Conservation (phyloP, 37 sponge, comb jelly and placozoan species). For the Bolinopsis microptera region DNA sequence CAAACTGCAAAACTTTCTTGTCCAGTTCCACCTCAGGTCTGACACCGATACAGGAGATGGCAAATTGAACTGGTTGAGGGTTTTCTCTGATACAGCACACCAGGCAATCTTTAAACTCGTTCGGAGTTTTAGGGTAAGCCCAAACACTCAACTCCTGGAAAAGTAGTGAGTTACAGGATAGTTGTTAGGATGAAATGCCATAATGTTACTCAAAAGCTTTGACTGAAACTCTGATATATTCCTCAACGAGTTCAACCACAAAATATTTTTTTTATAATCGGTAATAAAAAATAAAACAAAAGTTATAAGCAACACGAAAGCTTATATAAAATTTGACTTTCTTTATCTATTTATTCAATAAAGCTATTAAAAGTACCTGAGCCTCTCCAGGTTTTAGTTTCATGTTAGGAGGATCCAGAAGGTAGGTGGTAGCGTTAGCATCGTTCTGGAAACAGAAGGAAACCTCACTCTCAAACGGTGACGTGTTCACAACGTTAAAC, state of each 20-base stretch:
- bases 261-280: background rate
- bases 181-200: no score
- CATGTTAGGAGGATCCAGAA: conserved; percentile 86
- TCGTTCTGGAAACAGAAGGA: conserved; percentile 87
- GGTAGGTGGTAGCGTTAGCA: conserved; percentile 81
- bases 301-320: background rate
- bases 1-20: conserved; percentile 87
- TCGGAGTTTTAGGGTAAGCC: conserved; percentile 87
- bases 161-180: no score
- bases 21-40: conserved; percentile 89
- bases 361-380: conserved; percentile 70
- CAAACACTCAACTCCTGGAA: conserved; percentile 80
- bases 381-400: conserved; percentile 79
- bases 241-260: background rate
- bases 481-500: conserved; percentile 80
- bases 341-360: background rate
- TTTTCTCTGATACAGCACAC: conserved; percentile 90
- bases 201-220: no score
- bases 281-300: background rate
- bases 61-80: conserved; percentile 84
- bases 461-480: conserved; percentile 72
- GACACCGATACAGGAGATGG: conserved; percentile 80
- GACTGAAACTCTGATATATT: no score
- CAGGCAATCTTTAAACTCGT: conserved; percentile 76
- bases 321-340: no score